Percentiles rank a stretch among this genome's conserved stretches.
phyloP scores from a whole-genome alignment of 2,113 vertebrate genomes.

The Chaetodon trifascialis region DNA sequence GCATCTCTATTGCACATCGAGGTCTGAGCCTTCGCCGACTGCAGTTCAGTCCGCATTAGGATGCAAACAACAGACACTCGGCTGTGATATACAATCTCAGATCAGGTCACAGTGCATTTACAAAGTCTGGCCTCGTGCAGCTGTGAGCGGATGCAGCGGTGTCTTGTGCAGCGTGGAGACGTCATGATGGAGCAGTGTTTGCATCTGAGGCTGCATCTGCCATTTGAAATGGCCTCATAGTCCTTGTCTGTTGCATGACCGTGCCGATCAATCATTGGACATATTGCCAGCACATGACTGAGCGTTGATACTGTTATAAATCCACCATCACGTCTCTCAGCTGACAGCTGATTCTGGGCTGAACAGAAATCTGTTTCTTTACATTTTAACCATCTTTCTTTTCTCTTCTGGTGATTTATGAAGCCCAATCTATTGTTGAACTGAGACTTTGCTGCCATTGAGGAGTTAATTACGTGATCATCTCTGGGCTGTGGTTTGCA shows the following conservation, averaged over 20 bases:
- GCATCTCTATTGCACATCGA: slow-evolving; percentile 8
- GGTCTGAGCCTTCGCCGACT: neutral
- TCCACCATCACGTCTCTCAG: neutral
- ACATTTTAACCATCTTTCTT: neutral
- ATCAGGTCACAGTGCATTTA: neutral
- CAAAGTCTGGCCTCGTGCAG: neutral
- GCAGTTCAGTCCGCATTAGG: neutral
- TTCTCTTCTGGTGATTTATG: neutral
- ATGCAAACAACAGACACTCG: neutral
- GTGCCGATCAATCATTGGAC: slow-evolving; percentile 45
- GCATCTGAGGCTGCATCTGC: slow-evolving; percentile 43
- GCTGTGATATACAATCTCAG: neutral
- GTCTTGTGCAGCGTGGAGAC: slow-evolving; percentile 16
- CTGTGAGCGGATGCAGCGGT: neutral
- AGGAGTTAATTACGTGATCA: neutral
- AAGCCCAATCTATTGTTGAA: neutral
- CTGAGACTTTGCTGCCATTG: neutral
- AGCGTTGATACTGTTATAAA: slow-evolving; percentile 15
- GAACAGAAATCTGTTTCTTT: neutral
- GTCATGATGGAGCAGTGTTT: slow-evolving; percentile 32
- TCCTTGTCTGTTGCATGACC: slow-evolving; percentile 50
- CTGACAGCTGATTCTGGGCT: neutral
- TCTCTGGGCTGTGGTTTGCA: neutral
- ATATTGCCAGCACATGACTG: slow-evolving; percentile 15
- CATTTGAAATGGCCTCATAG: slow-evolving; percentile 48